A percentile compares a stretch with the other conserved stretches of the same genome.
These are phyloP conservation scores for Gopherus evgoodei DNA, from an alignment of 2,113 vertebrate species.

Conservation along the genomic window DNA sequence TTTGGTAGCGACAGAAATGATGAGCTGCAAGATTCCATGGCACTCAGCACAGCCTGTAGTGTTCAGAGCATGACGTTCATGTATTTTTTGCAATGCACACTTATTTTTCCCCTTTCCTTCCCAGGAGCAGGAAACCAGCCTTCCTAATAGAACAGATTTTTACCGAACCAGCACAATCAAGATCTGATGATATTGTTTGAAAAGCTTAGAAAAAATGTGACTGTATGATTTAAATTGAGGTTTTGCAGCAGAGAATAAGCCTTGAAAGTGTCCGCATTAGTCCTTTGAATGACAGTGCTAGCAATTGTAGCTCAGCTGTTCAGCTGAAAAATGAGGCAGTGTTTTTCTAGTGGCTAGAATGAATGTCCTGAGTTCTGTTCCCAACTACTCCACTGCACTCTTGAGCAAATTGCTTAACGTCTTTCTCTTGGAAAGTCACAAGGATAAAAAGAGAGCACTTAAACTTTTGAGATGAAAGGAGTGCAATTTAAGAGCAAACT, in stretches of 20 bases:
- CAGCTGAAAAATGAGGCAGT: background rate
- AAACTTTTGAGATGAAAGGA: background rate
- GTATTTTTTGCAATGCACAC: background rate
- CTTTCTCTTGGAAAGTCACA: background rate
- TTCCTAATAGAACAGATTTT: background rate
- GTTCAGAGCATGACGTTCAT: background rate
- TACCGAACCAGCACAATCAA: slow-evolving; percentile 10
- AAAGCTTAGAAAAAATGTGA: background rate
- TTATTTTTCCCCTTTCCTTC: background rate
- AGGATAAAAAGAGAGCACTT: background rate
- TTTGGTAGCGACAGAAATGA: background rate
- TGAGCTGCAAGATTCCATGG: background rate
- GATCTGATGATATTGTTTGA: background rate
- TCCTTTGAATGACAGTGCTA: background rate
- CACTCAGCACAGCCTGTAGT: background rate
- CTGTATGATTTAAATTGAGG: background rate
- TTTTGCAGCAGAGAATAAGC: background rate
- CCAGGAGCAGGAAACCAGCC: background rate
- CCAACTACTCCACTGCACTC: background rate
- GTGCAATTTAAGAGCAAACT: background rate
- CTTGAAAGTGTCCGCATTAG: background rate
- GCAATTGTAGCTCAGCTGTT: background rate
- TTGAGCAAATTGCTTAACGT: background rate
- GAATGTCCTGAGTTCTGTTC: background rate
- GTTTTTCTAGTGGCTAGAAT: background rate